Evolutionary conservation across 2,888 invertebrate species (phyloP).

Genomic region (Acanthosepion esculentum): DNA sequence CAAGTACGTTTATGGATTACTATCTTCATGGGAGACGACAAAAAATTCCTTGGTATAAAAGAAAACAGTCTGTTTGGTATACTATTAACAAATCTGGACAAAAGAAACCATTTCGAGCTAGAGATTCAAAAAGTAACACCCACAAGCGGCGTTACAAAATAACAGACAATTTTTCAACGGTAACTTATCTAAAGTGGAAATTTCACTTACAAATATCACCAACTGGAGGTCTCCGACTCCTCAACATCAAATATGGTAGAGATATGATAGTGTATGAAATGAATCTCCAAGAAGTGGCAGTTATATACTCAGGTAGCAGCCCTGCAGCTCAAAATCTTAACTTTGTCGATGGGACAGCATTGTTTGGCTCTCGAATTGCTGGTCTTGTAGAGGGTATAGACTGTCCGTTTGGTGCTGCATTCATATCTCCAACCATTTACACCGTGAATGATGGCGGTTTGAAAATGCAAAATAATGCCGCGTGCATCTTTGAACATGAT

Average conservation of each 20-base stretch:
- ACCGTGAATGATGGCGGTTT: constrained; percentile 50
- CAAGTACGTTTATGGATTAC: constrained; percentile 51
- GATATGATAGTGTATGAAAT: constrained; percentile 67
- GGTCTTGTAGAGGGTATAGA: constrained; percentile 67
- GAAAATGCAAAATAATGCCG: constrained; percentile 51
- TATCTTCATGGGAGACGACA: background rate
- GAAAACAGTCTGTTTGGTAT: background rate
- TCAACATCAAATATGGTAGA: constrained; percentile 59
- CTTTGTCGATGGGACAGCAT: constrained; percentile 61
- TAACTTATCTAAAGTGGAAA: constrained; percentile 65
- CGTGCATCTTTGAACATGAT: constrained; percentile 66
- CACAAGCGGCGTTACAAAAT: constrained; percentile 57
- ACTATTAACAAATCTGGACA: too few species aligned
- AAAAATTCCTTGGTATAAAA: background rate
- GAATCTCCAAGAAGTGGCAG: constrained; percentile 65
- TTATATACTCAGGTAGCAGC: constrained; percentile 63
- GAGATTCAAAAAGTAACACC: constrained; percentile 49
- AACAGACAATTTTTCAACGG: constrained; percentile 55
- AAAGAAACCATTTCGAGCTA: background rate
- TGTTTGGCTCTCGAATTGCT: constrained; percentile 58
- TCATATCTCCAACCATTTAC: constrained; percentile 55
- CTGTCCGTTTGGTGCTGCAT: constrained; percentile 66
- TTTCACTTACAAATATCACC: constrained; percentile 64
- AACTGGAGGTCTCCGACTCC: constrained; percentile 60
- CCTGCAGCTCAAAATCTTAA: constrained; percentile 58